Base-by-base conservation (phyloP, 2,888 invertebrate genomes). In the Melinaea menophilus region DNA sequence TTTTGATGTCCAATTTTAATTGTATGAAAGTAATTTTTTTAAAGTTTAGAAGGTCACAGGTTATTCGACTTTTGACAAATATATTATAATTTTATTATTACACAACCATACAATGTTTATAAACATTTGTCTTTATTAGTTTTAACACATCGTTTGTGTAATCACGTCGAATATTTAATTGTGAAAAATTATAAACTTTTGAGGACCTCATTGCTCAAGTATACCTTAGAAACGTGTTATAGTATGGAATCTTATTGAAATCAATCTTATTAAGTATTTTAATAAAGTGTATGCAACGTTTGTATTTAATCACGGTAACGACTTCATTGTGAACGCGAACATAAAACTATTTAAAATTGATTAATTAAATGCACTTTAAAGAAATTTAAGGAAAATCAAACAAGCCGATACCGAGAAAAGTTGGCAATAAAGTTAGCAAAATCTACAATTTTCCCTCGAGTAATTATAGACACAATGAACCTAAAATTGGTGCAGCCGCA, bases 381-480 rank as follows among this genome's bases (percentile, higher is more conserved):
- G 2, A 37, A 37, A 58, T 62, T 57, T 46, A 64, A 58, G 59
- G 47, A 69, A 72, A 72, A 72, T 62, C 46, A 62, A 64, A 62
- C 68, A 73, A 77, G 72, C 72, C 75, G 77, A 79, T 77, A 77
- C 72, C 71, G 75, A 75, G 64, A 70, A 74, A 81, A 85, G 78
- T 82, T 84, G 79, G 70, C 75, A 78, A 75, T 73, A 76, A 77
- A 80, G 73, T 79, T 74, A 55, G 47, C 59, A 57, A 62, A 62
- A 59, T 62, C 55, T 41, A 60, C 60, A 62, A 55, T 58, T 58
- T 58, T 61, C 64, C 66, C 81, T 79, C 73, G 82, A 88, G 86
- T 84, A 88, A 88, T 90, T 89, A 88, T 84, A 77, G 84, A 86
- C 86, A 90, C 89, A 89, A 90, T 89, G 85, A 88, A 87, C 80